Base-by-base conservation (phyloP, 2,113 vertebrate species). In the Thalassarche chlororhynchos region DNA sequence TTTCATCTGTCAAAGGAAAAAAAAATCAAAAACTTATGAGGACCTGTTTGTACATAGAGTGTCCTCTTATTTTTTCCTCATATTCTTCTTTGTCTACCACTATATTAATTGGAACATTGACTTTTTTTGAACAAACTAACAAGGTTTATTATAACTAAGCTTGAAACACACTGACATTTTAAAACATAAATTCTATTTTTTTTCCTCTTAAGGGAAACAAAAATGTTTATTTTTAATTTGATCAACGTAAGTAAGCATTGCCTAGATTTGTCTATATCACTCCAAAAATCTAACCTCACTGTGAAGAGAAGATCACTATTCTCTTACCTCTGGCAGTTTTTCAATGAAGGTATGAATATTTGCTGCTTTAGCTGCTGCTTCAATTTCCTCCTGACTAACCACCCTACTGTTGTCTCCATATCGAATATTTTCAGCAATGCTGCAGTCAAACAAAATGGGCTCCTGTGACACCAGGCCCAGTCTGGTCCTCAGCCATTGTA, bases 291-390 rank as follows among this genome's bases (percentile, higher is more conserved):
- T 18, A 46, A 62, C 60, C 15, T 65, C 65, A 71, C 60, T 49
- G 34, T 85, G 32, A 84, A 75, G 40, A 88, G 31, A 91, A 64
- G 2, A 38, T 40, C 55, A 47, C 17, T 17, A 11, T 42, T 42
- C 51, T 88, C 95, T 96, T 97, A 97, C 97, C 95, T 98, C 92
- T 57, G 97, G 97, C 44, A 98, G 85, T 44, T 83, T 98, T 76
- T 97, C 93, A 95, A 97, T 98, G 95, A 98, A 98, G 49, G 64
- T 21, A 61, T 98, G 97, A 88, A 96, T 98, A 95, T 98, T 98
- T 90, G 98, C 93, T 92, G 96, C 92, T 97, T 97, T 97, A 76
- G 97, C 97, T 82, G 95, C 96, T 78, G 60, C 94, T 97, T 98
- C 96, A 95, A 94, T 52, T 84, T 98, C 97, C 76, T 97, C 88